phyloP scores from a whole-genome alignment of 2,888 invertebrate species.

The Nesidiocoris tenuis region DNA sequence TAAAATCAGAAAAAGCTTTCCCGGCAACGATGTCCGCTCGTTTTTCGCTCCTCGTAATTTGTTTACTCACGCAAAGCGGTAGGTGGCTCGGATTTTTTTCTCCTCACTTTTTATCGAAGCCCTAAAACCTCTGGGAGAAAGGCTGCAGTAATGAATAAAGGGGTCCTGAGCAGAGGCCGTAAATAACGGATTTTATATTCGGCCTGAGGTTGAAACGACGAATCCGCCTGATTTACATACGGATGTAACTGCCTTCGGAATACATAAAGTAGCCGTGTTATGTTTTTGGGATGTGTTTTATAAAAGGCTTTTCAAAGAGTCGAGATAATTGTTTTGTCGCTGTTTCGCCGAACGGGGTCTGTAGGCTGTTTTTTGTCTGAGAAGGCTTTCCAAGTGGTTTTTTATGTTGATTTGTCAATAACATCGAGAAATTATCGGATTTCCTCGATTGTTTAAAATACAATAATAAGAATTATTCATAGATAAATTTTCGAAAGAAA shows the following conservation, averaged over 20 bases:
- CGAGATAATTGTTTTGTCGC: too few relatives aligned
- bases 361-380: too few relatives aligned
- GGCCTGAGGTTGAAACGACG: not conserved
- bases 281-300: not conserved
- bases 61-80: not conserved
- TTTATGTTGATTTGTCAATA: too few relatives aligned
- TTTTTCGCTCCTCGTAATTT: not conserved
- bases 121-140: not conserved
- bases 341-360: too few relatives aligned
- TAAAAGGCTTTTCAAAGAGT: too few relatives aligned
- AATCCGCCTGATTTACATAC: not conserved
- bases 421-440: too few relatives aligned
- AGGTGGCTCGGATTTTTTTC: not conserved
- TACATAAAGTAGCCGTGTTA: not conserved
- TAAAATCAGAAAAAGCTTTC: not conserved
- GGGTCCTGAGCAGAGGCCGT: not conserved
- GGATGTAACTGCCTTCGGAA: not conserved
- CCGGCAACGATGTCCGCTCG: not conserved
- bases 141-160: not conserved
- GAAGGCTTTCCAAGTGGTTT: too few relatives aligned
- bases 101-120: not conserved
- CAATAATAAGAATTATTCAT: too few relatives aligned
- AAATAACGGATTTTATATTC: not conserved
- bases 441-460: too few relatives aligned
- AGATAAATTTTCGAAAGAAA: too few relatives aligned